Evolutionary conservation across 2,797 vertebrate species (phyloP).

Genomic region (Knipowitschia caucasica): DNA sequence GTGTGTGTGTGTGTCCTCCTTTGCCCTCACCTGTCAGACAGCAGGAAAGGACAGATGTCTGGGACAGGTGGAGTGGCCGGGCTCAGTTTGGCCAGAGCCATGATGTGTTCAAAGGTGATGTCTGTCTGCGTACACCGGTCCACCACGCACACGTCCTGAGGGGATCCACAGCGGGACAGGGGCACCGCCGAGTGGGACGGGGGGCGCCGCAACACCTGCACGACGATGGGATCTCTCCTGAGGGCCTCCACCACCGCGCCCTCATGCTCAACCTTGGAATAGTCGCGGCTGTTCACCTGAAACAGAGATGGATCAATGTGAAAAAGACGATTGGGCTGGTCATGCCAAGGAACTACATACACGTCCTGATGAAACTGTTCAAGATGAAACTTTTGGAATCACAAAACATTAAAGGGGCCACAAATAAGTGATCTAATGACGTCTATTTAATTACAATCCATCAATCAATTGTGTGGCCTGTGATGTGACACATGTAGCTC

Average conservation of each 20-base stretch:
- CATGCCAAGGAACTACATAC: no score
- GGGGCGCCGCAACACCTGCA: conserved; percentile 85
- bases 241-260: conserved; percentile 87
- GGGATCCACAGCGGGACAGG: conserved; percentile 52
- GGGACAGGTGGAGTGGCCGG: conserved; percentile 90
- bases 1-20: no score
- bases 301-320: conserved; percentile 2
- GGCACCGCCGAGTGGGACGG: conserved; percentile 62
- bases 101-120: conserved; percentile 96
- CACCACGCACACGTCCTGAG: conserved; percentile 78
- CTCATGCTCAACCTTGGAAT: conserved; percentile 87
- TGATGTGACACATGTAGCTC: no score
- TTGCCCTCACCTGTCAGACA: conserved; percentile 88
- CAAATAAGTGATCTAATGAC: no score
- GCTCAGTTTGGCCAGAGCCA: conserved; percentile 90
- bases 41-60: conserved; percentile 92
- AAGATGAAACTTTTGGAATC: no score
- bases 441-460: no score
- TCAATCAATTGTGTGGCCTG: no score
- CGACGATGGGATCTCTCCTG: conserved; percentile 90
- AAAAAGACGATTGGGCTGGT: not conserved
- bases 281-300: conserved; percentile 92
- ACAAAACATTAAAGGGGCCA: no score
- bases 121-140: conserved; percentile 94
- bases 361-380: no score